Percentiles rank a stretch among this genome's conserved stretches.
Evolutionary conservation across 2,797 vertebrate genomes (phyloP).

Genomic region (Lophotriccus pileatus): DNA sequence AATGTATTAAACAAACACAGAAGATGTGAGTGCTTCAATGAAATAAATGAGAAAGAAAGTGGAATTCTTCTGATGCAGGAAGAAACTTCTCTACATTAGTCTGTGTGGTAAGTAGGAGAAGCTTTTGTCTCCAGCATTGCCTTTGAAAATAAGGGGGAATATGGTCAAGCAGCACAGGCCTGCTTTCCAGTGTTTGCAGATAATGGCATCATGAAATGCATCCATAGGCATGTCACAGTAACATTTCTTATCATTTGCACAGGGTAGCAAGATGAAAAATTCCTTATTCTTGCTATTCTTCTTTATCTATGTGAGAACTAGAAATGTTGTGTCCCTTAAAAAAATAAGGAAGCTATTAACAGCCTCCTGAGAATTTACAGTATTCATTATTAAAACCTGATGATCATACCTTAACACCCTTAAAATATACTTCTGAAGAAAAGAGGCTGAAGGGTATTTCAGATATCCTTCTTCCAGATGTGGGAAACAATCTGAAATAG

Average conservation of each 20-base stretch:
- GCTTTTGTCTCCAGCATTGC: not conserved
- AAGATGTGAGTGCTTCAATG: not conserved
- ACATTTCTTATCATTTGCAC: not conserved
- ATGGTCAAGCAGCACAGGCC: not conserved
- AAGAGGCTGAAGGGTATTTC: not conserved
- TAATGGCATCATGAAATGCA: not conserved
- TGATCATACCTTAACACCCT: not conserved
- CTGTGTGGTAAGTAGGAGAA: not conserved
- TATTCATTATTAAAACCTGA: not conserved
- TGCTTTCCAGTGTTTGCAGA: not conserved
- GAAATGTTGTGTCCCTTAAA: not conserved
- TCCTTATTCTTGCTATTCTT: not conserved
- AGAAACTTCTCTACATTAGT: not conserved
- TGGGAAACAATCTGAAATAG: not conserved
- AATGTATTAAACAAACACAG: not conserved
- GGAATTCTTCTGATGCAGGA: not conserved
- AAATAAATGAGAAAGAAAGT: not conserved
- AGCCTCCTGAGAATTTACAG: not conserved
- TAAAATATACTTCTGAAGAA: not conserved
- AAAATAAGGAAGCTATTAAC: not conserved
- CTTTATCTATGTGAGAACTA: not conserved
- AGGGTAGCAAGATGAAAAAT: not conserved
- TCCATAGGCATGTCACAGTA: not conserved
- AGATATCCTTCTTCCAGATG: not conserved
- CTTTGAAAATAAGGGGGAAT: not conserved